Conservation (phyloP, 2,888 invertebrate species). For the Eilema sororculum region DNA sequence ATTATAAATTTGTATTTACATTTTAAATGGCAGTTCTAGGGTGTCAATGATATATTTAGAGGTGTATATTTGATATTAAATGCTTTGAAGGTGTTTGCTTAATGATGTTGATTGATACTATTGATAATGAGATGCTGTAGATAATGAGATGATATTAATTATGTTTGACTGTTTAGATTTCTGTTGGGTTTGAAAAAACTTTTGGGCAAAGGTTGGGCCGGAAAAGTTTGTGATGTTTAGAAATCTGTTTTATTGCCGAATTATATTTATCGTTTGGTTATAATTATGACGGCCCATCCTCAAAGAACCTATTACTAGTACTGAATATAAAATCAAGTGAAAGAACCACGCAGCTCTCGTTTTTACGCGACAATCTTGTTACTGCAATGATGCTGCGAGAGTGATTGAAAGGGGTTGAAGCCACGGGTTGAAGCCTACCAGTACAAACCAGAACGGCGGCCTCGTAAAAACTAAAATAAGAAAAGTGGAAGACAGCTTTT, state of each 20-base stretch:
- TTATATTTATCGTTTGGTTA: neutral
- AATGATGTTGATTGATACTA: conserved; percentile 44
- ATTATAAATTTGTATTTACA: conserved; percentile 35
- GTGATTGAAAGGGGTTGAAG: too few relatives aligned
- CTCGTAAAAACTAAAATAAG: too few relatives aligned
- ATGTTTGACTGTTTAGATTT: conserved; percentile 26
- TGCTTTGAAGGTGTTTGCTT: conserved; percentile 33
- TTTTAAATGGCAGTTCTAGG: conserved; percentile 46
- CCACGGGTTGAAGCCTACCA: too few relatives aligned
- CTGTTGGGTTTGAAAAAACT: conserved; percentile 23
- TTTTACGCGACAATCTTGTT: too few relatives aligned
- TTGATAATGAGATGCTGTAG: conserved; percentile 47
- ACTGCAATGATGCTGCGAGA: too few relatives aligned
- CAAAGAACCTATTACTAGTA: too few relatives aligned
- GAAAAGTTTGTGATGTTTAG: neutral
- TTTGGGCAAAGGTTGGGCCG: neutral
- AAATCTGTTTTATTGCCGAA: neutral
- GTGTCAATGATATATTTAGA: conserved; percentile 36
- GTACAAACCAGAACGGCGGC: too few relatives aligned
- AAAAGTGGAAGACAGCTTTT: too few relatives aligned
- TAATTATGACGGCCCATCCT: neutral
- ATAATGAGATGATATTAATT: conserved; percentile 44
- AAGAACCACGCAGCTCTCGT: too few relatives aligned
- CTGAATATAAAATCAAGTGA: too few relatives aligned
- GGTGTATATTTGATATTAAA: conserved; percentile 29